These are phyloP conservation scores for Pelochelys cantorii DNA, from an alignment of 2,797 vertebrate species.

Conservation along the genomic window DNA sequence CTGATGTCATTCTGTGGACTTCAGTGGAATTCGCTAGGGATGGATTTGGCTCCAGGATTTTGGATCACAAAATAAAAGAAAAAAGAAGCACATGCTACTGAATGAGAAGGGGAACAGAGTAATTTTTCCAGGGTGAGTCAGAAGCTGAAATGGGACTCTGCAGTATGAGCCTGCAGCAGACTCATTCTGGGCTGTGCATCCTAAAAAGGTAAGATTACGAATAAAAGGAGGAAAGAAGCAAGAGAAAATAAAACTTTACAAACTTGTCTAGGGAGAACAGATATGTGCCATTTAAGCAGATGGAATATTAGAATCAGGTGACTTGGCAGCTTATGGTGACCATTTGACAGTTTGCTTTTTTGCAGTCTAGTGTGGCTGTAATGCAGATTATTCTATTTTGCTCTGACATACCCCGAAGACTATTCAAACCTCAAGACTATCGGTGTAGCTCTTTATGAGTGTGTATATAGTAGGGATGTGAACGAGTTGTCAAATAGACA, in stretches of 20 bases:
- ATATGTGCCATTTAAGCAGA: neutral
- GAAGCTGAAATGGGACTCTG: neutral
- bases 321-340: conserved; percentile 13
- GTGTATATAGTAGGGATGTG: neutral
- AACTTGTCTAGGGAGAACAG: neutral
- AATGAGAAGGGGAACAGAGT: neutral
- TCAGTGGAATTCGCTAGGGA: neutral
- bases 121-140: neutral
- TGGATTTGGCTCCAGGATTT: neutral
- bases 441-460: neutral
- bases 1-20: neutral
- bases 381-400: neutral
- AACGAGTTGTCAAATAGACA: too few species aligned
- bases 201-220: neutral
- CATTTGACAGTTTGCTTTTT: conserved; percentile 7
- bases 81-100: neutral
- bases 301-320: neutral
- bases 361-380: neutral
- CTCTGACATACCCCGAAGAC: neutral
- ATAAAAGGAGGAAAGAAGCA: neutral
- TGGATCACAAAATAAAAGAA: neutral
- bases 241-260: rapidly evolving
- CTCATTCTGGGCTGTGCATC: neutral
- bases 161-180: conserved; percentile 6
- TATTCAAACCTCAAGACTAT: neutral